These are phyloP conservation scores for Perizoma flavofasciatum DNA, from an alignment of 2,888 invertebrate genomes.

Conservation along the genomic window DNA sequence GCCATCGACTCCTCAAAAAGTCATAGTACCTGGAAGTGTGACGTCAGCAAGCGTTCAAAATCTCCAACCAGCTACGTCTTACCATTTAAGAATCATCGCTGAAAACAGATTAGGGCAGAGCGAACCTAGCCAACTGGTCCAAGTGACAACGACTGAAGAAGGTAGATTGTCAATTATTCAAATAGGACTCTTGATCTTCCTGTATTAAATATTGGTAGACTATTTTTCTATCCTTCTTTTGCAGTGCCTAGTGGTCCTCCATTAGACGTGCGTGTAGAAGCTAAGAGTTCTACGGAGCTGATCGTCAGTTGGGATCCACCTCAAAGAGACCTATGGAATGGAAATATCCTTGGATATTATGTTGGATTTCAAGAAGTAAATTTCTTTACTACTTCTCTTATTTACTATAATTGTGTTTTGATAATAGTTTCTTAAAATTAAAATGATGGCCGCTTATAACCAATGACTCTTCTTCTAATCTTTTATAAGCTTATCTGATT, in stretches of 20 bases:
- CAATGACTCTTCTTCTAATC: too few relatives aligned
- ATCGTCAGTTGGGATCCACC: slow-evolving; percentile 95
- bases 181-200: too few relatives aligned
- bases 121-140: slow-evolving; percentile 92
- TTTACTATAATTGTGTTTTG: neutral
- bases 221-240: slow-evolving; percentile 32
- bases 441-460: too few relatives aligned
- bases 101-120: slow-evolving; percentile 95
- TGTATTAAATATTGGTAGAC: neutral
- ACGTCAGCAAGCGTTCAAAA: slow-evolving; percentile 91
- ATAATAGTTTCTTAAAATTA: neutral
- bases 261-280: slow-evolving; percentile 90
- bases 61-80: slow-evolving; percentile 93
- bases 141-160: slow-evolving; percentile 94
- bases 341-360: slow-evolving; percentile 93
- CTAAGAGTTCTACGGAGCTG: slow-evolving; percentile 93
- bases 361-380: slow-evolving; percentile 91
- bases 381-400: slow-evolving; percentile 1
- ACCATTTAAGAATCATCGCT: slow-evolving; percentile 94
- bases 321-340: slow-evolving; percentile 93
- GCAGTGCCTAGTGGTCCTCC: slow-evolving; percentile 92
- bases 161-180: slow-evolving; percentile 59
- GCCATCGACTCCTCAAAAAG: slow-evolving; percentile 92
- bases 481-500: too few relatives aligned
- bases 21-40: slow-evolving; percentile 92